Evolutionary conservation across 2,888 invertebrate species (phyloP), one percentile per base, ranked within the genome.

Genomic region (Thalpophila matura): DNA sequence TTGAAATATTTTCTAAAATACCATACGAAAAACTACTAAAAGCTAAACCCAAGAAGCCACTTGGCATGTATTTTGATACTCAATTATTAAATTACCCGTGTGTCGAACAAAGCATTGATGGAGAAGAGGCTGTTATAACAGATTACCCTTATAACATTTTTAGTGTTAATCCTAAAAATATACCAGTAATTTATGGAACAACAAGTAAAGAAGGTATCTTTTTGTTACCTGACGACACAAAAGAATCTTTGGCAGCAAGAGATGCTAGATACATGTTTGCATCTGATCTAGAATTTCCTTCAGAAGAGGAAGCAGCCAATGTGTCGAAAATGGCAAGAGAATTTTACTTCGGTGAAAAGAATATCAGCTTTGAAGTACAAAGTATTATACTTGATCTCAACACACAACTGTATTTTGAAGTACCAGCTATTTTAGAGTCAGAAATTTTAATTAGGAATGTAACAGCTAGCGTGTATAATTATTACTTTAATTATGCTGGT

Each of bases 311-410:
- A 83, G 92, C 89, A 1, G 74, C 78, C 1, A 59, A 64, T 33
- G 78, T 82, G 10, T 85, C 91, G 14, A 79, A 79, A 60, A 77
- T 84, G 77, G 65, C 93, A 20, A 87, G 83, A 84, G 79, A 92
- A 77, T 79, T 95, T 57, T 96, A 96, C 18, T 91, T 96, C 47
- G 90, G 87, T 58, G 86, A 89, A 81, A 93, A 95, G 47, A 90
- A 27, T 82, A 93, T 87, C 78, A 95, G 66, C 89, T 89, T 85
- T 85, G 89, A 82, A 47, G 87, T 64, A 60, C 86, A 81, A 81
- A 87, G 80, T 85, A 93, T 88, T 82, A 79, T 91, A 29, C 80
- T 88, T 4, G 86, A 91, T 53, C 57, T 93, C 1, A 91, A 92
- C 53, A 92, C 93, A 0, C 87, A 94, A n/a, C 62, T 91, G 3